These are phyloP conservation scores for Planococcus citri DNA, from an alignment of 1,140 invertebrate genomes.

Conservation along the genomic window DNA sequence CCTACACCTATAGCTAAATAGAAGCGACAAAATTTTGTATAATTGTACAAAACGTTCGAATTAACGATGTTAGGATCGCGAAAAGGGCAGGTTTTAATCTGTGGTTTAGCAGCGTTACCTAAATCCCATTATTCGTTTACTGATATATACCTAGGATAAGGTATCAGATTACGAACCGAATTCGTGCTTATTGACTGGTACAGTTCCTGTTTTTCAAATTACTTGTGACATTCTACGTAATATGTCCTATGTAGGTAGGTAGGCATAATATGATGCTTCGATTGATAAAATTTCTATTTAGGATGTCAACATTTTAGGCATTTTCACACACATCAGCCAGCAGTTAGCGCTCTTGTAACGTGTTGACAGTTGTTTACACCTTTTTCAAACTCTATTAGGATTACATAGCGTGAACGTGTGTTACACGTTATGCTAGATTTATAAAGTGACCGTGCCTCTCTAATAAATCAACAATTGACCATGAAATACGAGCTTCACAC, in stretches of 20 bases:
- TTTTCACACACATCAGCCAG: too few species aligned
- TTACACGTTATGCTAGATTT: too few species aligned
- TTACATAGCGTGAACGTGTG: neutral
- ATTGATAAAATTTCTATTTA: too few species aligned
- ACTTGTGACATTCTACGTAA: too few species aligned
- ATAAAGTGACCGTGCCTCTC: too few species aligned
- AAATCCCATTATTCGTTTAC: neutral
- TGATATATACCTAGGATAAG: neutral
- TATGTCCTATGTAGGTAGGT: too few species aligned
- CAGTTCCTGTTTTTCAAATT: too few species aligned
- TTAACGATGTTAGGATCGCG: neutral
- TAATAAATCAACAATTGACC: too few species aligned
- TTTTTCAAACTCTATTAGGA: neutral
- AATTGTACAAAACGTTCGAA: neutral
- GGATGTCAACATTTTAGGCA: too few species aligned
- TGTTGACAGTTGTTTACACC: constrained; percentile 5
- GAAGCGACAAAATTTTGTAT: neutral
- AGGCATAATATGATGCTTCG: too few species aligned
- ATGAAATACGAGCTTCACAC: too few species aligned
- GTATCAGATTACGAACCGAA: neutral
- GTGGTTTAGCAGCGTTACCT: neutral
- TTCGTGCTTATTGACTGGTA: neutral
- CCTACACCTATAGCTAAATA: neutral
- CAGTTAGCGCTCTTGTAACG: too few species aligned
- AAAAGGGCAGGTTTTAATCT: neutral